Base-by-base conservation (phyloP, 2,113 vertebrate genomes). In the Epinephelus lanceolatus region DNA sequence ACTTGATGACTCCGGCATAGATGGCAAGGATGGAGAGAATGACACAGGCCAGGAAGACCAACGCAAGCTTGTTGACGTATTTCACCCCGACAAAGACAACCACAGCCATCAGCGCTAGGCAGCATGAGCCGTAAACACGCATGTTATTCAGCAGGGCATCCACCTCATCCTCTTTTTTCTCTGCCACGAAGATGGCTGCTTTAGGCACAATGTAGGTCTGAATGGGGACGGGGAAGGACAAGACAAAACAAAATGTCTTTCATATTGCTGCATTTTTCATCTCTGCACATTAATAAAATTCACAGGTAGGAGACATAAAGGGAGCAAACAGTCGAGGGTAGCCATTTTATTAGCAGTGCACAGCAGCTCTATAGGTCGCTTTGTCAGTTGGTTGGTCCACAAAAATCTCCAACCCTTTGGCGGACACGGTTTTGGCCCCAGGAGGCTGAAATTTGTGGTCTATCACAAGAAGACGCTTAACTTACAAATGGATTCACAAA, bases 61-160 rank as follows among this genome's bases (percentile, higher is more conserved):
- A 88, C 0, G 98, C 97, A 56, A 99, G 95, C 84, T 99, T 99
- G 94, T 99, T 99, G 85, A 99, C 98, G 2, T 99, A 99, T 87
- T 98, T 99, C 45, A 99, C 98, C 0, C 98, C 98, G 5, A 99
- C 98, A 40, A 98, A 99, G 62, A 99, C 98, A 11, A 99, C 98
- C 30, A 97, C 25, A 0, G 97, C 90, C 98, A 99, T 99, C 69
- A 99, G 91, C 0, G 88, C 79, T 7, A 99, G 95, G 4, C 97
- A 97, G 75, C 97, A 96, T 0, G 97, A 97, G 61, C 98, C 98
- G 1, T 99, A 99, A 30, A 98, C 95, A 0, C 98, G 96, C 98
- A 99, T 98, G 93, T 99, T 98, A 81, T 99, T 97, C 55, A 99
- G 92, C 94, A 97, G 82, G 5, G 97, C 97, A 0, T 81, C 83